These are phyloP conservation scores for Alexandromys fortis DNA, from an alignment of 2,113 vertebrate species.

Conservation along the genomic window DNA sequence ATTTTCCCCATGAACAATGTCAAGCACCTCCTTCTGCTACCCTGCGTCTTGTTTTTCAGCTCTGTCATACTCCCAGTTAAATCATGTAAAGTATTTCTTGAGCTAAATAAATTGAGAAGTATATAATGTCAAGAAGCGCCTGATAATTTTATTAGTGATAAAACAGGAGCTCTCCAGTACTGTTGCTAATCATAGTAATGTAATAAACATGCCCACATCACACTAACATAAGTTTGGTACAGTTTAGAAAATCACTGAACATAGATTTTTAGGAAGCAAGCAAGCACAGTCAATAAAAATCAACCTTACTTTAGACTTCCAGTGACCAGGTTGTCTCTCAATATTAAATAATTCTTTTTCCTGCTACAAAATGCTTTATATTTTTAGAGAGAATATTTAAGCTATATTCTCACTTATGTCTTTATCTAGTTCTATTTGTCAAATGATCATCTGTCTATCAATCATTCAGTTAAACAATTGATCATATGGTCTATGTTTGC, in stretches of 20 bases:
- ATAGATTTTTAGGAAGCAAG: conserved; percentile 11
- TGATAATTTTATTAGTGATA: conserved; percentile 58
- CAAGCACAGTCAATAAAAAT: conserved; percentile 4
- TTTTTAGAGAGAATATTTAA: not conserved
- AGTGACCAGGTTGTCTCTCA: conserved; percentile 8
- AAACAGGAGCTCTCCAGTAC: conserved; percentile 49
- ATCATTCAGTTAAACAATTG: not conserved
- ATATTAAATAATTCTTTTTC: not conserved
- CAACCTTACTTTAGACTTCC: conserved; percentile 29
- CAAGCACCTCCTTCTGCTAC: not conserved
- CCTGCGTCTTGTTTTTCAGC: not conserved
- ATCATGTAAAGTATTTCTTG: conserved; percentile 40
- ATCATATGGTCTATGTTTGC: not conserved
- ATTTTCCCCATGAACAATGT: not conserved
- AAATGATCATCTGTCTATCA: not conserved
- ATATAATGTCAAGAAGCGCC: conserved; percentile 58
- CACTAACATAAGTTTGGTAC: conserved; percentile 47
- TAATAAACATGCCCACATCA: conserved; percentile 52
- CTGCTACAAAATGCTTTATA: not conserved
- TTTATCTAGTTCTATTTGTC: not conserved
- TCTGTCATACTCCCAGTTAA: not conserved
- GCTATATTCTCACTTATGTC: not conserved
- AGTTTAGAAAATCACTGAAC: conserved; percentile 56
- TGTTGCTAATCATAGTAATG: conserved; percentile 63
- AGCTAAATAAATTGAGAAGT: conserved; percentile 46